Conservation (phyloP, 2,797 vertebrate genomes). For the Schizopygopsis malacanthus region DNA sequence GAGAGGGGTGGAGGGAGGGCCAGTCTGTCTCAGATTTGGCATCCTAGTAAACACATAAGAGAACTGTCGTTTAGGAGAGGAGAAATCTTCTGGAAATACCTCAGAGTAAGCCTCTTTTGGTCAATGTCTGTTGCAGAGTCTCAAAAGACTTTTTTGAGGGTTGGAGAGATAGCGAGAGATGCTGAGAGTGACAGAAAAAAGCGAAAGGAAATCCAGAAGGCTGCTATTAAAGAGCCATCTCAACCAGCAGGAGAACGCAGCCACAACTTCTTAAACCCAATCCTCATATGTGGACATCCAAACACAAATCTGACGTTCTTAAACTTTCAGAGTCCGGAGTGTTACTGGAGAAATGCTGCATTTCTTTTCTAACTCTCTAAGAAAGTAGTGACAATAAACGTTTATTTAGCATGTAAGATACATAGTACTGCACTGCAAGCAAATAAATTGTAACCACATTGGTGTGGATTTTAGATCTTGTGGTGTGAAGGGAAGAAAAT, state of each 20-base stretch:
- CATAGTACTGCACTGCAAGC: conserved; percentile 4
- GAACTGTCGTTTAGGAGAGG: conserved; percentile 75
- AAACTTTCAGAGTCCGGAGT: neutral
- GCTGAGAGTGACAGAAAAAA: conserved; percentile 59
- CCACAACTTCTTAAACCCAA: conserved; percentile 36
- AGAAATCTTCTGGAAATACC: conserved; percentile 81
- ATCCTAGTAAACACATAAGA: conserved; percentile 73
- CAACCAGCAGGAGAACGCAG: conserved; percentile 22
- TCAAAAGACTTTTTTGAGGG: conserved; percentile 75
- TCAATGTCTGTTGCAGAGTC: conserved; percentile 68
- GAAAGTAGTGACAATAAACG: neutral
- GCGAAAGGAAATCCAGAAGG: conserved; percentile 29
- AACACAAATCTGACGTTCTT: conserved; percentile 20
- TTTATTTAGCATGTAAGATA: neutral
- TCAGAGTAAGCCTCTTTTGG: conserved; percentile 78
- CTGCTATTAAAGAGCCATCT: conserved; percentile 48
- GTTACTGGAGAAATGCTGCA: neutral
- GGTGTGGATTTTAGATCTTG: neutral
- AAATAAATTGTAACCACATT: neutral
- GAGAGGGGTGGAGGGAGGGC: conserved; percentile 70
- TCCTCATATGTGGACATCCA: conserved; percentile 30
- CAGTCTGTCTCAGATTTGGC: conserved; percentile 76
- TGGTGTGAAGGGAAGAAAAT: neutral
- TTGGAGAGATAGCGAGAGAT: conserved; percentile 63
- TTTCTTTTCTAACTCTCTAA: conserved; percentile 10